Conservation (phyloP, 2,113 vertebrate genomes). For the Syngnathus floridae region DNA sequence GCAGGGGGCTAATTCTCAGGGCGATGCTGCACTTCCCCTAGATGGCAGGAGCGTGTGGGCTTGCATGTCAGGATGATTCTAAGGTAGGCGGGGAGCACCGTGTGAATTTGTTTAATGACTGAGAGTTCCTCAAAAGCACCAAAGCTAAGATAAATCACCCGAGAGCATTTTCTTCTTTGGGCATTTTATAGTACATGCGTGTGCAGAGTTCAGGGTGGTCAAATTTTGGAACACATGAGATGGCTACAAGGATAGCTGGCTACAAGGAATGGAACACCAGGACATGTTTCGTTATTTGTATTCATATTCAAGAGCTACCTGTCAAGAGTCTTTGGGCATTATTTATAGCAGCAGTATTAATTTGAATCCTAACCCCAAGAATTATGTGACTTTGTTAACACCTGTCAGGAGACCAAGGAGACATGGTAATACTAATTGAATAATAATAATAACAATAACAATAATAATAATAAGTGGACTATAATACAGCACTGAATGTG, state of each 20-base stretch:
- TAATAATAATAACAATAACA: neutral
- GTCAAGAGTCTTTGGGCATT: neutral
- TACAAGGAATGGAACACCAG: neutral
- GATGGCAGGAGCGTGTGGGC: constrained; percentile 30
- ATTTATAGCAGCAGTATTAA: neutral
- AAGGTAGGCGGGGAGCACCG: no score
- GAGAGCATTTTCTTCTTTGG: neutral
- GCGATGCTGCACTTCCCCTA: constrained; percentile 33
- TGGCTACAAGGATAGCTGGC: neutral
- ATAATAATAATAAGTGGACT: neutral
- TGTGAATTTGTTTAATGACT: neutral
- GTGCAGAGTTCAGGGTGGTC: neutral
- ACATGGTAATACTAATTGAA: neutral
- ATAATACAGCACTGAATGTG: neutral
- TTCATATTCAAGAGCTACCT: no score
- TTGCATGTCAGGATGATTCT: constrained; percentile 13
- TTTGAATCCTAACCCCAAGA: neutral
- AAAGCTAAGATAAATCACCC: neutral
- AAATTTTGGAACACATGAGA: neutral
- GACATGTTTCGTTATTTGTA: neutral
- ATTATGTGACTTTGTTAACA: neutral
- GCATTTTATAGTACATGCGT: neutral
- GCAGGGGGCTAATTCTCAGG: constrained; percentile 59
- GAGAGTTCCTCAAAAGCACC: neutral
- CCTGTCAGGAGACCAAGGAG: neutral